Evolutionary conservation across 2,113 vertebrate species (phyloP).

Genomic region (Pardalotus punctatus): DNA sequence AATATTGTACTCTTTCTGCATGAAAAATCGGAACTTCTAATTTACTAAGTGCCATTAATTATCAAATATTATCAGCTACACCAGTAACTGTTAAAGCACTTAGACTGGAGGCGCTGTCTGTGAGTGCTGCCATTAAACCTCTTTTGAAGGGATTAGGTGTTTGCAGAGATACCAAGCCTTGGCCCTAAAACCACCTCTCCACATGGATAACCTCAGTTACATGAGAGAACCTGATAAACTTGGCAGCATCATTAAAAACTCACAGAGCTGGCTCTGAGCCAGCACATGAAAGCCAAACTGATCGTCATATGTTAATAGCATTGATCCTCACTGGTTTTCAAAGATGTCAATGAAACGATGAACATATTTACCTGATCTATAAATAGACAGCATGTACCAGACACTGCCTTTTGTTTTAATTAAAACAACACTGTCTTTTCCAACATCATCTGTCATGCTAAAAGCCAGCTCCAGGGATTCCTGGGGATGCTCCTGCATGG

Average conservation of each 20-base stretch:
- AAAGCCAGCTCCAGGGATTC: accelerated
- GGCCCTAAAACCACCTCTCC: neutral
- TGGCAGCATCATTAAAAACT: neutral
- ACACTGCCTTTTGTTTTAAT: neutral
- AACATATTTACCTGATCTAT: neutral
- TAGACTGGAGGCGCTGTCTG: neutral
- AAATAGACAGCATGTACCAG: neutral
- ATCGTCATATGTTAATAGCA: neutral
- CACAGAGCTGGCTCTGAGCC: neutral
- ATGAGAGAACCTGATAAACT: neutral
- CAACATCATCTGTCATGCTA: neutral
- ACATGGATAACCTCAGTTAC: neutral
- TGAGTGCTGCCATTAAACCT: neutral
- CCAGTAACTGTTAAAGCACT: neutral
- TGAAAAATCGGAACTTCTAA: neutral
- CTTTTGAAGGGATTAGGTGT: neutral
- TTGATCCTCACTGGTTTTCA: neutral
- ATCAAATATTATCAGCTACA: neutral
- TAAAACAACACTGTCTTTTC: neutral
- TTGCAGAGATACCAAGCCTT: neutral
- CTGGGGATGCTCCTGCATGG: neutral
- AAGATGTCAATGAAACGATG: neutral
- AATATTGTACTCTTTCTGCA: neutral
- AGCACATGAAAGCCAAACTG: neutral
- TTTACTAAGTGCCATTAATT: neutral